Percentiles rank a stretch among this genome's conserved stretches.
These are phyloP conservation scores for Trilocha varians DNA, from an alignment of 2,888 invertebrate genomes.

Conservation along the genomic window DNA sequence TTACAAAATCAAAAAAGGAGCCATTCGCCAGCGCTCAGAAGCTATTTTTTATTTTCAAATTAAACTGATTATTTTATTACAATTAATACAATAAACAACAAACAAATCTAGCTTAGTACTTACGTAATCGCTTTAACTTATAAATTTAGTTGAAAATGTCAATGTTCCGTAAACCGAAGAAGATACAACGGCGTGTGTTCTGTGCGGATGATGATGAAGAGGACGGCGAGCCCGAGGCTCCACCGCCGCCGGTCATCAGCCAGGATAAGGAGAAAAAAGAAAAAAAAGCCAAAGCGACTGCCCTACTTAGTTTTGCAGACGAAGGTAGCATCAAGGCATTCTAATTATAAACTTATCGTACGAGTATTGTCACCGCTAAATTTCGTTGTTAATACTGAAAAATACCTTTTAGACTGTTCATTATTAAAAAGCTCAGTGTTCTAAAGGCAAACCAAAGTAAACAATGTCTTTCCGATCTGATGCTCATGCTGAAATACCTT, in stretches of 20 bases:
- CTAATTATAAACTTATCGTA: no score
- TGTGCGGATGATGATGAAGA: constrained; percentile 81
- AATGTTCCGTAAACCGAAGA: constrained; percentile 90
- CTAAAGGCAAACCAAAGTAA: no score
- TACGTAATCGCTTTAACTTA: neutral
- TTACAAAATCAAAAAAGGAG: neutral
- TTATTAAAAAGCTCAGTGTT: no score
- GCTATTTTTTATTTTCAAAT: neutral
- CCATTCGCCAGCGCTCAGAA: neutral
- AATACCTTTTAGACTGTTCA: no score
- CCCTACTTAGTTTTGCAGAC: constrained; percentile 86
- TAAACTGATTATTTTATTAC: no score
- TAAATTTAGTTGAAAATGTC: constrained; percentile 71
- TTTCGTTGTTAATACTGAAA: no score
- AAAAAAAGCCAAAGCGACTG: constrained; percentile 70
- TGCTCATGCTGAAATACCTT: no score
- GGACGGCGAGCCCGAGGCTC: constrained; percentile 69
- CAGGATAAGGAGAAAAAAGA: constrained; percentile 47
- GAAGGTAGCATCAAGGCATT: constrained; percentile 75
- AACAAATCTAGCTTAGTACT: neutral
- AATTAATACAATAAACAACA: no score
- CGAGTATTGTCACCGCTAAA: no score
- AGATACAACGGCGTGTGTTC: constrained; percentile 84
- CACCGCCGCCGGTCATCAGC: constrained; percentile 66
- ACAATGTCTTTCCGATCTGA: no score